Evolutionary conservation across 2,113 vertebrate species (phyloP), one percentile per base, ranked within the genome.

Genomic region (Clupea harengus): DNA sequence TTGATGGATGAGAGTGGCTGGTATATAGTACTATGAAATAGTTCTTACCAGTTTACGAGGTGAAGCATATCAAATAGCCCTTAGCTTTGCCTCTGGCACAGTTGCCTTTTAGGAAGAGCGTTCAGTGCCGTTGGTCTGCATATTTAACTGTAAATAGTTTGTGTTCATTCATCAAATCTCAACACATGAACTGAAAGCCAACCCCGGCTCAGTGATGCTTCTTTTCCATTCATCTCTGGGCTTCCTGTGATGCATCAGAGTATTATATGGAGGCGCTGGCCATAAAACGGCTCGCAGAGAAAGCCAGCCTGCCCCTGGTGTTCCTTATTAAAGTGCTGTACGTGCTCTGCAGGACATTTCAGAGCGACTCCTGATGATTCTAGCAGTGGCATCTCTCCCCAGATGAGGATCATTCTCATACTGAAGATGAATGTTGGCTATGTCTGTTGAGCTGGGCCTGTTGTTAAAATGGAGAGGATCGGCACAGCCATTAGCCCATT

Each of bases 381-480:
- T 90, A 92, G 85, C 93, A 92, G 92, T 89, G 84, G 88, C 87
- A 91, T 93, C 89, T 90, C 88, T 93, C 93, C 90, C 91, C 89
- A 87, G 92, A 92, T 87, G 86, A 91, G 90, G 91, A 93, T 94
- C 89, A 89, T 82, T 92, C 90, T 92, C 81, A 88, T 91, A 91
- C 88, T 90, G 90, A 91, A 88, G 91, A 80, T 88, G 89, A 50
- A 57, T 54, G 60, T 87, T 92, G 92, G 91, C 87, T 89, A 82
- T 86, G 78, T 83, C 86, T 83, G 85, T 90, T 86, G 72, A 75
- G 67, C 67, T 9, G 67, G 67, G 67, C 28, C 67, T 75, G 67
- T 39, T 39, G 67, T 75, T 88, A 54, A 90, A 90, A 89, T 60
- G 83, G 89, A 85, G 78, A 85, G 84, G 86, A 85, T 89, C 89